These are phyloP conservation scores for Archilochus colubris DNA, from an alignment of 2,113 vertebrate genomes.

Conservation along the genomic window DNA sequence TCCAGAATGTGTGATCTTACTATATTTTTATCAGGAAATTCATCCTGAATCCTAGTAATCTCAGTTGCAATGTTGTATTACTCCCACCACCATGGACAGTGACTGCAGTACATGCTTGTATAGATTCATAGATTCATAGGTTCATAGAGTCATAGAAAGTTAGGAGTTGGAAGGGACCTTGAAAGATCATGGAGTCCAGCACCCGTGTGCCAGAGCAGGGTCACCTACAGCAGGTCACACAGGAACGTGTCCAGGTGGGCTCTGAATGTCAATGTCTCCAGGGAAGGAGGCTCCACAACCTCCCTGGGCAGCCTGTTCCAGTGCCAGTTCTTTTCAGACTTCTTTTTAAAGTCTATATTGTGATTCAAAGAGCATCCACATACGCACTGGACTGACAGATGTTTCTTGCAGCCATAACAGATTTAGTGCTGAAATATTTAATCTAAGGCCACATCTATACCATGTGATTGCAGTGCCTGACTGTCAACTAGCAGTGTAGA, in stretches of 20 bases:
- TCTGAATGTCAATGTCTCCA: no score
- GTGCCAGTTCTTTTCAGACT: not conserved
- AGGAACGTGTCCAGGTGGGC: no score
- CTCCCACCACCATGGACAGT: not conserved
- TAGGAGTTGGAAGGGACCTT: no score
- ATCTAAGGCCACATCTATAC: not conserved
- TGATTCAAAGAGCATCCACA: not conserved
- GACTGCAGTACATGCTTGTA: not conserved
- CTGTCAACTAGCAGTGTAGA: not conserved
- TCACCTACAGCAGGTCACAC: no score
- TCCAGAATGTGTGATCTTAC: not conserved
- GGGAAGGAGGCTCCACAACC: no score
- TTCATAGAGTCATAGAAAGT: no score
- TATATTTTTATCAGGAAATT: not conserved
- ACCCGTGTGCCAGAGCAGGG: no score
- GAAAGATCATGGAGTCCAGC: no score
- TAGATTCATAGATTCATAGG: no score
- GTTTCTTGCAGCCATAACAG: not conserved
- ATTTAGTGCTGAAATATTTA: fast-evolving
- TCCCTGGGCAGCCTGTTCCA: no score
- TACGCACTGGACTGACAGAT: not conserved
- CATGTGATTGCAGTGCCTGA: not conserved
- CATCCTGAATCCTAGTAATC: not conserved
- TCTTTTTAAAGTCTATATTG: not conserved
- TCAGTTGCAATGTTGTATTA: not conserved